phyloP scores from a whole-genome alignment of 2,113 vertebrate species.

The Oreamnos americanus region DNA sequence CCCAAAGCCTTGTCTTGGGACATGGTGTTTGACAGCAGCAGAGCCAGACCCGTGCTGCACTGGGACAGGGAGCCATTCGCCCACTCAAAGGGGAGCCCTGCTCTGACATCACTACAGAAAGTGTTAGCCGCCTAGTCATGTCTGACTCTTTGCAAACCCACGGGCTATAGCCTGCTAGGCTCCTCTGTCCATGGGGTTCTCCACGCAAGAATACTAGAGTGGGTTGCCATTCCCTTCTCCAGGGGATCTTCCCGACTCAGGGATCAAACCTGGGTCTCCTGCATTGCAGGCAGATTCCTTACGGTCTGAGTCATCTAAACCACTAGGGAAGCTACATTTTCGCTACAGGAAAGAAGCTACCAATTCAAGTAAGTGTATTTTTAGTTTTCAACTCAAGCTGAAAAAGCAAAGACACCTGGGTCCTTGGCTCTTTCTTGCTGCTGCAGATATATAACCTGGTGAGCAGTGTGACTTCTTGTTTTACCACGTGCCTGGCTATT shows the following conservation, averaged over 20 bases:
- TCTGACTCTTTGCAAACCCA: neutral
- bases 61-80: neutral
- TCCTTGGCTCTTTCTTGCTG: slow-evolving; percentile 15
- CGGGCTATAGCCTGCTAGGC: neutral
- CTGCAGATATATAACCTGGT: neutral
- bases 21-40: neutral
- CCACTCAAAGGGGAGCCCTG: neutral
- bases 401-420: slow-evolving; percentile 5
- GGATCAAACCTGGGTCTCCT: neutral
- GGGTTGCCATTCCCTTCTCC: neutral
- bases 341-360: neutral
- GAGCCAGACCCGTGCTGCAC: neutral
- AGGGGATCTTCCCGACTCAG: neutral
- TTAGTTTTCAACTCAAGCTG: slow-evolving; percentile 23
- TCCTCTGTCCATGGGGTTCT: neutral
- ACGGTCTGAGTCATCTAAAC: neutral
- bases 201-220: neutral
- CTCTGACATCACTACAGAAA: neutral
- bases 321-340: neutral
- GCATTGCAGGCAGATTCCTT: neutral
- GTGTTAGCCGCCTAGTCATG: neutral
- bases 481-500: neutral
- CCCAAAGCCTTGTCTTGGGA: neutral
- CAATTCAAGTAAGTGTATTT: neutral
- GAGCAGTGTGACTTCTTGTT: neutral